Base-by-base conservation (phyloP, 2,888 invertebrate species). In the Drosophila birchii region DNA sequence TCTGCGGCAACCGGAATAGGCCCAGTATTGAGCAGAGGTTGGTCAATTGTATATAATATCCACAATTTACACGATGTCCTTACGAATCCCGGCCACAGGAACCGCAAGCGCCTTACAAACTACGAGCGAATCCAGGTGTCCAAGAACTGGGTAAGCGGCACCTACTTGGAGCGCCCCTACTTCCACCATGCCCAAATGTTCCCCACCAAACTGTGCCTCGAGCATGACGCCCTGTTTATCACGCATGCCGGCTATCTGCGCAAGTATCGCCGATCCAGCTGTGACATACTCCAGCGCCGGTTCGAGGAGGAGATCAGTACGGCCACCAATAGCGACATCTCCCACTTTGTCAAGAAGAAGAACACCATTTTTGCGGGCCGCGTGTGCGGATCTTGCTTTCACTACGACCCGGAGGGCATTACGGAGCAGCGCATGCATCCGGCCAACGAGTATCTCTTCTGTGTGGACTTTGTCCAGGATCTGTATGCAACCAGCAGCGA, bases 101-200 rank as follows among this genome's bases (percentile, higher is more conserved):
- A 92, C 38, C 79, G 77, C 51, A 74, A 76, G 2, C 91, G 86
- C 86, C 90, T 86, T 45, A 91, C 88, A 34, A 91, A 81, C 70
- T 91, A 74, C 38, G 93, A 82, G 79, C 91, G 82, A 55, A 89
- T 82, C 77, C 91, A 78, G 90, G 91, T 89, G 89, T 92, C 86
- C 89, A 92, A 91, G n/a, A 94, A 95, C 81, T 95, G 95, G 95
- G 83, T 92, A n/a, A 91, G 90, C 53, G 95, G 94, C 3, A 91
- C 91, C 55, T 95, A 94, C 79, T 86, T 90, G 16, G 94, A 94
- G 74, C 91, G 90, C 36, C 86, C 92, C 16, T 90, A 93, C 45
- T 92, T 93, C 61, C 92, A 92, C 51, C 92, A 93, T 55, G 87
- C 86, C 7, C 90, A 90, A 47, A 94, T 93, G 89, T 92, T 93